These are phyloP conservation scores for Theodoxus fluviatilis DNA, from an alignment of 2,888 invertebrate species.

Conservation along the genomic window DNA sequence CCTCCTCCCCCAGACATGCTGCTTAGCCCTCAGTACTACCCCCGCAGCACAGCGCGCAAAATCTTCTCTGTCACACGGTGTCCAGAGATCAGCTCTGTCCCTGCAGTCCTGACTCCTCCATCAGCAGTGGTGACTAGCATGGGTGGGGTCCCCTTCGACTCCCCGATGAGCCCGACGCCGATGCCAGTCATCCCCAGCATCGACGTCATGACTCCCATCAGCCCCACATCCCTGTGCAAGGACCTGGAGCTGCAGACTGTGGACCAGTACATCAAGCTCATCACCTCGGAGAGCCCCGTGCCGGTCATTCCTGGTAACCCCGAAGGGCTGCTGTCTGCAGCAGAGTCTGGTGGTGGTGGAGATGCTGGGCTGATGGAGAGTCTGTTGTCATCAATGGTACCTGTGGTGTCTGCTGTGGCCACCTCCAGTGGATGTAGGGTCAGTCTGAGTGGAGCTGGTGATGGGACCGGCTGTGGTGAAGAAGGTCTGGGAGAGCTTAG, in stretches of 20 bases:
- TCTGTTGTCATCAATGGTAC: no score
- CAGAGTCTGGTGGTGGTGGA: no score
- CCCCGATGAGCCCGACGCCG: neutral
- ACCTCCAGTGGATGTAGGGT: constrained; percentile 1
- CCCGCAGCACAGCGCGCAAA: constrained; percentile 52
- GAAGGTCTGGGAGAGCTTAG: neutral
- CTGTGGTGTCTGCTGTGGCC: neutral
- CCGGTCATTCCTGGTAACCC: no score
- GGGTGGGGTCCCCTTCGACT: constrained; percentile 10
- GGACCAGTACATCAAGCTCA: constrained; percentile 32
- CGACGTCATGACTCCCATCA: constrained; percentile 24
- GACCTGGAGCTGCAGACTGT: constrained; percentile 35
- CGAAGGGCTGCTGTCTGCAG: no score
- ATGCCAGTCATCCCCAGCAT: neutral
- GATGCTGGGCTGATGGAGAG: no score
- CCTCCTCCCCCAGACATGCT: constrained; percentile 45
- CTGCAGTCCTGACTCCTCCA: constrained; percentile 21
- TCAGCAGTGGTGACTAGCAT: constrained; percentile 16
- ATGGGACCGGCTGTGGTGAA: neutral
- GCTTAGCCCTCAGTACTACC: constrained; percentile 55
- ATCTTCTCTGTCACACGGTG: constrained; percentile 50
- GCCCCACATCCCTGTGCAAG: constrained; percentile 34
- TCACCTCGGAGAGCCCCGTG: constrained; percentile 30
- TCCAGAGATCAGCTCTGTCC: constrained; percentile 29
- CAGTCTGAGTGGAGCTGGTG: neutral